Conservation (phyloP, 92 coral and sea anemone genomes). For the Phenganax stokvisi region DNA sequence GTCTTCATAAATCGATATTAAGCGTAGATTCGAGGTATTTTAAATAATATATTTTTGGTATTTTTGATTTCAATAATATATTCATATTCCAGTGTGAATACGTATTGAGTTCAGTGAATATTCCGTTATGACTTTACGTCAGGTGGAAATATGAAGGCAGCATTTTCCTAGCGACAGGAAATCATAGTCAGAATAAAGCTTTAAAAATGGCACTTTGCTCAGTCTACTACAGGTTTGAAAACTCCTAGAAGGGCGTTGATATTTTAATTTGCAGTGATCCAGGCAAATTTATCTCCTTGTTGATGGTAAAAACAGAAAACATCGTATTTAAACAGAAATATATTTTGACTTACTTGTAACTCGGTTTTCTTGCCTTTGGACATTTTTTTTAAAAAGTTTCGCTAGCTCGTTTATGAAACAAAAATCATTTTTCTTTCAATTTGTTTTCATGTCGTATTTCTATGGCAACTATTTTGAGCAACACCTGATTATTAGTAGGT, state of each 20-base stretch:
- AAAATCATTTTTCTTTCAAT: background rate
- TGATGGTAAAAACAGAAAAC: background rate
- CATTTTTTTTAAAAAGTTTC: background rate
- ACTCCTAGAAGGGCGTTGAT: background rate
- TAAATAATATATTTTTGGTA: too few species aligned
- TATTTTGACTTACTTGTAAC: slow-evolving; percentile 24
- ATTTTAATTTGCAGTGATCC: background rate
- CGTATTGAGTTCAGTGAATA: too few species aligned
- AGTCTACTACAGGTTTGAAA: too few species aligned
- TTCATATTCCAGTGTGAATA: too few species aligned
- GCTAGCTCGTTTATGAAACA: background rate
- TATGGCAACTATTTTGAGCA: slow-evolving; percentile 4
- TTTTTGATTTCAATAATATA: too few species aligned
- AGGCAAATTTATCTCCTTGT: background rate
- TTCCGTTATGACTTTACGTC: too few species aligned
- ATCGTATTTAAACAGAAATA: background rate
- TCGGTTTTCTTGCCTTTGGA: slow-evolving; percentile 30
- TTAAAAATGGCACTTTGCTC: too few species aligned
- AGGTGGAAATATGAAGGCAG: too few species aligned
- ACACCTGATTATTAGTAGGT: slow-evolving; percentile 6
- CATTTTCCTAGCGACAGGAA: too few species aligned
- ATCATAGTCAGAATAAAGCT: too few species aligned
- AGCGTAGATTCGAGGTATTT: too few species aligned
- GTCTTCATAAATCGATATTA: too few species aligned
- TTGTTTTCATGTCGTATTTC: background rate